Percentiles rank a stretch among this genome's conserved stretches.
Evolutionary conservation across 2,113 vertebrate genomes (phyloP).

Genomic region (Himantopus leucocephalus): DNA sequence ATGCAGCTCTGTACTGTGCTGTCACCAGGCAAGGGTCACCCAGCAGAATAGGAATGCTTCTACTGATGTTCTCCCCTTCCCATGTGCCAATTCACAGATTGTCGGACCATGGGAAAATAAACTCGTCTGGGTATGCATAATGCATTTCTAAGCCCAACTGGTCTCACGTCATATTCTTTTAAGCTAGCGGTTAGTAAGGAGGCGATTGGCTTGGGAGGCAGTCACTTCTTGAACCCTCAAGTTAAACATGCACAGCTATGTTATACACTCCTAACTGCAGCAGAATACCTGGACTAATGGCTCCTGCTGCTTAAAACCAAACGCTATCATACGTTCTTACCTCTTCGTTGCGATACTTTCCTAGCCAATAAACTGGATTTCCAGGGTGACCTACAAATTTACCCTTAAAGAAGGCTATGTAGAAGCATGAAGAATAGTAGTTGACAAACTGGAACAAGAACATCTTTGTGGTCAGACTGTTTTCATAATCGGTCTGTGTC

Average conservation of each 20-base stretch:
- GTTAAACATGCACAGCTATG: not conserved
- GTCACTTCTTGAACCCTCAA: not conserved
- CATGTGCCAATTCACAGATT: not conserved
- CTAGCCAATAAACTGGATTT: constrained; percentile 85
- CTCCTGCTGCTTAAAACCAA: not conserved
- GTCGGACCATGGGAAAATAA: not conserved
- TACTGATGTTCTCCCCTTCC: not conserved
- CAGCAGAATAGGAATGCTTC: not conserved
- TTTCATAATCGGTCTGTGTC: constrained; percentile 92
- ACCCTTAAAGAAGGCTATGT: constrained; percentile 94
- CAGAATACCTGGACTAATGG: not conserved
- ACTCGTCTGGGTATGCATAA: not conserved
- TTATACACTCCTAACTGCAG: not conserved
- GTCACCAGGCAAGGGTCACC: not conserved
- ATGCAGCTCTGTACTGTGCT: not conserved
- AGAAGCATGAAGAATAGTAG: constrained; percentile 96
- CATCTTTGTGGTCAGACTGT: constrained; percentile 95
- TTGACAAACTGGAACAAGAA: constrained; percentile 97
- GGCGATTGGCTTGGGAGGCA: not conserved
- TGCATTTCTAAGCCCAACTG: not conserved
- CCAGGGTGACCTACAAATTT: constrained; percentile 90
- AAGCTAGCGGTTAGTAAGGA: not conserved
- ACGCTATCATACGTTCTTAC: constrained; percentile 52
- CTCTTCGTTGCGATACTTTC: constrained; percentile 91
- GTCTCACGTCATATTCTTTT: not conserved